These are phyloP conservation scores for Patella pellucida DNA, from an alignment of 2,888 invertebrate species.

Conservation along the genomic window DNA sequence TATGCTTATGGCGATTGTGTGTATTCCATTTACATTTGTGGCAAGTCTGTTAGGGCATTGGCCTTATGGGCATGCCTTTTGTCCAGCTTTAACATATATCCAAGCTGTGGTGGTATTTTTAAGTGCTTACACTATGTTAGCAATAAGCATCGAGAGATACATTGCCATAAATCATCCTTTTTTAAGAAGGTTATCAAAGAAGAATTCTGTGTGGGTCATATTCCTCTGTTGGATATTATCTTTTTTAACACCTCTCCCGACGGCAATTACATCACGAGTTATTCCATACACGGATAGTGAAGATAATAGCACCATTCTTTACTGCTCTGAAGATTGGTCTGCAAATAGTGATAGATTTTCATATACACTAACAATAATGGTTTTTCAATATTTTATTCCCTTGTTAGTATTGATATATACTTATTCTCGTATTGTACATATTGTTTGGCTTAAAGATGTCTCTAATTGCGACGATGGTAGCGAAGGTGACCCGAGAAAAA, in stretches of 20 bases:
- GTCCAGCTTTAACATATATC: slow-evolving; percentile 85
- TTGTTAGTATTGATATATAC: slow-evolving; percentile 85
- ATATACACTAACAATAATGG: slow-evolving; percentile 83
- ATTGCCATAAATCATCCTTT: slow-evolving; percentile 91
- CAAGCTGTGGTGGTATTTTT: slow-evolving; percentile 76
- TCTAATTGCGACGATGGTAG: slow-evolving; percentile 81
- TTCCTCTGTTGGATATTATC: slow-evolving; percentile 83
- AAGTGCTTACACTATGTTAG: slow-evolving; percentile 89
- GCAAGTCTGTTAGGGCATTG: slow-evolving; percentile 86
- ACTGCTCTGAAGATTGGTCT: slow-evolving; percentile 37
- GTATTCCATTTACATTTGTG: slow-evolving; percentile 76
- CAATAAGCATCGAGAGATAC: slow-evolving; percentile 92
- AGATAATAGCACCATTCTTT: slow-evolving; percentile 28
- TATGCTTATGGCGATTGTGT: slow-evolving; percentile 70
- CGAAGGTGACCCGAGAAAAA: slow-evolving; percentile 29
- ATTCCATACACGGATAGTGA: slow-evolving; percentile 25
- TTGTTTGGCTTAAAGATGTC: slow-evolving; percentile 88
- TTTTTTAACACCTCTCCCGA: slow-evolving; percentile 84
- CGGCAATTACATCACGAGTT: slow-evolving; percentile 78
- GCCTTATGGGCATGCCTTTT: slow-evolving; percentile 89
- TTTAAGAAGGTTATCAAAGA: slow-evolving; percentile 83
- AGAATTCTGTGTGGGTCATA: slow-evolving; percentile 79
- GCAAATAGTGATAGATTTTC: slow-evolving; percentile 34
- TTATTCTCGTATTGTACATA: slow-evolving; percentile 86
- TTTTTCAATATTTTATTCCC: slow-evolving; percentile 87